phyloP scores from a whole-genome alignment of 2,113 vertebrate genomes.

The Petromus typicus region DNA sequence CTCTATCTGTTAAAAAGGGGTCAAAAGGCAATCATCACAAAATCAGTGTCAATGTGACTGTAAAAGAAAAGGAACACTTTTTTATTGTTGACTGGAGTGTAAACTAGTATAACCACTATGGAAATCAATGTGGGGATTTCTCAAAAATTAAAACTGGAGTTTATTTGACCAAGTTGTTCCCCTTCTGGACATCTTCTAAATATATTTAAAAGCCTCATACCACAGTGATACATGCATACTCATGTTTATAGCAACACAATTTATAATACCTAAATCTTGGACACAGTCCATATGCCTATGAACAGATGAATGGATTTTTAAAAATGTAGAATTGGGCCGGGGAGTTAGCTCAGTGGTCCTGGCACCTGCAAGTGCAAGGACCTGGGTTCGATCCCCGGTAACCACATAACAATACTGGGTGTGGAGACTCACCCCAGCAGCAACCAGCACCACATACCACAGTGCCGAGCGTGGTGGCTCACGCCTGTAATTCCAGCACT shows the following conservation, averaged over 20 bases:
- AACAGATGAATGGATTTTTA: background rate
- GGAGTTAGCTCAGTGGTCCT: too few relatives aligned
- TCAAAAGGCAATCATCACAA: background rate
- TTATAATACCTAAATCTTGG: background rate
- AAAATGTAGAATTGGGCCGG: too few relatives aligned
- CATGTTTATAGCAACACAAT: background rate
- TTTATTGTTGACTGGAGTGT: background rate
- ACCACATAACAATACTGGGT: too few relatives aligned
- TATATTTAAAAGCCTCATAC: background rate
- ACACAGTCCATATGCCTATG: background rate
- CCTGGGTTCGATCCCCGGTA: too few relatives aligned
- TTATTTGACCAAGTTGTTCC: background rate
- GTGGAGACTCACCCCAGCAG: too few relatives aligned
- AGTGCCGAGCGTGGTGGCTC: too few relatives aligned
- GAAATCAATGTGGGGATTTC: background rate
- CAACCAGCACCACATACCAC: too few relatives aligned
- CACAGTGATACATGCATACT: background rate
- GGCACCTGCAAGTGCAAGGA: too few relatives aligned
- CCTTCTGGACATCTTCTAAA: background rate
- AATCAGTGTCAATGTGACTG: background rate
- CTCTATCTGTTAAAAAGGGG: background rate
- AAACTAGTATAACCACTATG: background rate
- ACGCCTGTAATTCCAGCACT: too few relatives aligned
- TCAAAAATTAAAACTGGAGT: background rate
- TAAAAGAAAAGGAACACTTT: background rate